Base-by-base conservation (phyloP, 2,797 vertebrate species). In the Garrulus glandarius region DNA sequence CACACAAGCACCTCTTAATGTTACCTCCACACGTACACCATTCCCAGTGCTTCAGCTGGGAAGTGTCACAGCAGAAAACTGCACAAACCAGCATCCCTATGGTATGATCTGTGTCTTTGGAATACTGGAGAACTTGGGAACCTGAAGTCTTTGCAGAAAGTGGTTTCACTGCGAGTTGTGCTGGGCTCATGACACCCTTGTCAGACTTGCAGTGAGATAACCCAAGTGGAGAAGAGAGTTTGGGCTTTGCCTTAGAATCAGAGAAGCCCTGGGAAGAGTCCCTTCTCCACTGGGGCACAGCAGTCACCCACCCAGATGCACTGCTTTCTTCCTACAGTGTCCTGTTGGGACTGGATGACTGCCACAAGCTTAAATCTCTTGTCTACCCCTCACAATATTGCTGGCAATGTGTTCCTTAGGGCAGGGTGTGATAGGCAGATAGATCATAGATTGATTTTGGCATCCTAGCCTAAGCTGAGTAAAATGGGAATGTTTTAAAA, bases 181-280 rank as follows among this genome's bases (percentile, higher is more conserved):
- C 39, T 32, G n/a, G 49, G 49, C 44, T 55, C 67, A 18, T 0
- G 0, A 4, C 0, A 1, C 32, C 37, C 30, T 74, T n/a, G 21
- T 1, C 74, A 39, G 52, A 21, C 27, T 60, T 5, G 3, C 52
- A 55, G 2, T 10, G 49, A 86, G 55, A 65, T 30, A 67, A 92
- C 10, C 9, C 15, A 84, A 39, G 22, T 1, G 34, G 32, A 78
- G 11, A 44, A 67, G 21, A 43, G 60, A 46, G 64, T 32, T 23
- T 61, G 29, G 39, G 30, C 43, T 84, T 57, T 71, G 24, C n/a
- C 1, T 1, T 7, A 34, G 27, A 46, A 57, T 44, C 52, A 43
- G n/a, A 57, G 60, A 32, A 44, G 22, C 52, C 43, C 15, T 7
- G 13, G 64, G 50, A 59, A 27, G 7, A n/a, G 29, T 29, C 13